Conservation (phyloP, 2,113 vertebrate genomes). For the Monarcha castaneiventris region DNA sequence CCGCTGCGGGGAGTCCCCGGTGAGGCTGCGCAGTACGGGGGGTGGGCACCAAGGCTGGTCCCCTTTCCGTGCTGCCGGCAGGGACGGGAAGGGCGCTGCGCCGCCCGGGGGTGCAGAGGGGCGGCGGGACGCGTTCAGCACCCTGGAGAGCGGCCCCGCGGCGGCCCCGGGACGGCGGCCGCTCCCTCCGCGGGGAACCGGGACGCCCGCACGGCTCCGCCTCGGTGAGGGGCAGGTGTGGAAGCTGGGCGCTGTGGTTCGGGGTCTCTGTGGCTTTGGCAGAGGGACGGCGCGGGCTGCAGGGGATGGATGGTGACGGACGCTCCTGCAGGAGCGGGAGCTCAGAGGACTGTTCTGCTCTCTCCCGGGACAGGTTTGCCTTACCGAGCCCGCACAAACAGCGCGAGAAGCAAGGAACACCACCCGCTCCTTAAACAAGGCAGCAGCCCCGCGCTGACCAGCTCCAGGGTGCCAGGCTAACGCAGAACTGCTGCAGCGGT, state of each 20-base stretch:
- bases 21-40: background rate
- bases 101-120: no score
- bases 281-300: background rate
- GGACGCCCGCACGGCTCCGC: fast-evolving
- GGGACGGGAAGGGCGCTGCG: no score
- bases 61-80: background rate
- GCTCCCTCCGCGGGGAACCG: fast-evolving
- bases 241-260: background rate
- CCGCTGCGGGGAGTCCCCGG: background rate
- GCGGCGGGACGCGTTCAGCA: constrained; percentile 2
- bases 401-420: background rate
- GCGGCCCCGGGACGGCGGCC: background rate
- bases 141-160: constrained; percentile 54
- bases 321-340: fast-evolving
- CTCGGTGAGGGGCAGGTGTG: fast-evolving
- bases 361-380: background rate
- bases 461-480: fast-evolving
- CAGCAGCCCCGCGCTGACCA: background rate
- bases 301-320: background rate
- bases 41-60: background rate
- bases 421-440: background rate
- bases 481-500: fast-evolving
- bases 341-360: background rate
- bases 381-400: background rate
- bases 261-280: background rate